Evolutionary conservation across 2,888 invertebrate genomes (phyloP).

Genomic region (Nebria brevicollis): DNA sequence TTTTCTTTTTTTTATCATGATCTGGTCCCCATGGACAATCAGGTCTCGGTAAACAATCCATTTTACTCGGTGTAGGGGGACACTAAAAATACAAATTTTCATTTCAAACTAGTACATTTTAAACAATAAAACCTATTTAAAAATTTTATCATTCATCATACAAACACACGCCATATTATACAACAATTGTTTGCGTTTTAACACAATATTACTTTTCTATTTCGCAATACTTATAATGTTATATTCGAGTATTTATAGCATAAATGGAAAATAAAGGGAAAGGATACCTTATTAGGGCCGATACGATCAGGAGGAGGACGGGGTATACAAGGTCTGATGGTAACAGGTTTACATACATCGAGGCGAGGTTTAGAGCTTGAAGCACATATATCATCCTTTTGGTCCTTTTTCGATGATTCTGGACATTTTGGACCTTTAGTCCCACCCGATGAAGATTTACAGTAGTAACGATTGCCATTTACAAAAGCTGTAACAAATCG

Average conservation of each 20-base stretch:
- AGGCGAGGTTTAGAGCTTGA: constrained; percentile 26
- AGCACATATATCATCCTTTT: constrained; percentile 25
- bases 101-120: background rate
- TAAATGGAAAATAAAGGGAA: background rate
- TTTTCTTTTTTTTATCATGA: constrained; percentile 46
- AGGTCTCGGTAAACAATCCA: constrained; percentile 50
- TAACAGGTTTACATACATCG: constrained; percentile 30
- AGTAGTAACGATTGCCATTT: constrained; percentile 25
- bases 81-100: constrained; percentile 17
- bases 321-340: constrained; percentile 26
- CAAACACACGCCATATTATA: too few species aligned
- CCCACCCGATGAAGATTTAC: constrained; percentile 15
- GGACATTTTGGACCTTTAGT: constrained; percentile 18
- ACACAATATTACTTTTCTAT: too few species aligned
- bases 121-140: too few species aligned
- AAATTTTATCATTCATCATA: too few species aligned
- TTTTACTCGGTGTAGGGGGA: constrained; percentile 30
- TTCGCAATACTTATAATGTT: too few species aligned
- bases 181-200: too few species aligned
- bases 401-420: background rate
- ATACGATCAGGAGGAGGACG: constrained; percentile 34
- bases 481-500: background rate
- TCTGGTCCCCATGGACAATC: constrained; percentile 52
- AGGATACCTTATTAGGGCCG: constrained; percentile 26
- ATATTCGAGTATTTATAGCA: too few species aligned